phyloP scores from a whole-genome alignment of 2,797 vertebrate species.

The Poeciliopsis paucimaculata region DNA sequence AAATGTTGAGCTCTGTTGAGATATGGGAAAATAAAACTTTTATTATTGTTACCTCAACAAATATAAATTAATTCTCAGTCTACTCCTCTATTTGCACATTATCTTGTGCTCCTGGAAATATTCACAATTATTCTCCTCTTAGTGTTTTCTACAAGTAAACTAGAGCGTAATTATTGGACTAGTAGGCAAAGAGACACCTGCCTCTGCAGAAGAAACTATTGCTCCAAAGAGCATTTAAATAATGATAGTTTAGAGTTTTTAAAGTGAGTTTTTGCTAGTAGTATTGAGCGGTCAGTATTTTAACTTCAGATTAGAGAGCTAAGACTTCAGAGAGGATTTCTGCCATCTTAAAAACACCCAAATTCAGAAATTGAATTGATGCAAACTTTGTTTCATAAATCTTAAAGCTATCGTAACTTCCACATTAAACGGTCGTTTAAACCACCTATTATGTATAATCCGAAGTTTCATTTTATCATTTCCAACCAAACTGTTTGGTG shows the following conservation, averaged over 20 bases:
- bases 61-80: constrained; percentile 14
- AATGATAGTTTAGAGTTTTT: neutral
- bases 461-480: neutral
- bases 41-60: neutral
- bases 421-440: neutral
- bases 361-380: neutral
- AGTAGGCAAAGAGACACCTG: constrained; percentile 38
- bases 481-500: neutral
- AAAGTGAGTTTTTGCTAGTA: neutral
- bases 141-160: constrained; percentile 56
- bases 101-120: constrained; percentile 20
- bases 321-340: neutral
- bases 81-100: constrained; percentile 21
- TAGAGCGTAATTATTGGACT: constrained; percentile 56
- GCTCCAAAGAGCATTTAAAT: constrained; percentile 31
- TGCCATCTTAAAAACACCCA: neutral
- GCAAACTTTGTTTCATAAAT: neutral
- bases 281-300: neutral
- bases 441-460: neutral
- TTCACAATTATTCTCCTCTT: constrained; percentile 36
- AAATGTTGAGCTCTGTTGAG: neutral
- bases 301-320: neutral
- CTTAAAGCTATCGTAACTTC: neutral
- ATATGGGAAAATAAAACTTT: constrained; percentile 2
- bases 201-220: constrained; percentile 48